These are phyloP conservation scores for Archips crataeganus DNA, from an alignment of 2,888 invertebrate genomes.

Conservation along the genomic window DNA sequence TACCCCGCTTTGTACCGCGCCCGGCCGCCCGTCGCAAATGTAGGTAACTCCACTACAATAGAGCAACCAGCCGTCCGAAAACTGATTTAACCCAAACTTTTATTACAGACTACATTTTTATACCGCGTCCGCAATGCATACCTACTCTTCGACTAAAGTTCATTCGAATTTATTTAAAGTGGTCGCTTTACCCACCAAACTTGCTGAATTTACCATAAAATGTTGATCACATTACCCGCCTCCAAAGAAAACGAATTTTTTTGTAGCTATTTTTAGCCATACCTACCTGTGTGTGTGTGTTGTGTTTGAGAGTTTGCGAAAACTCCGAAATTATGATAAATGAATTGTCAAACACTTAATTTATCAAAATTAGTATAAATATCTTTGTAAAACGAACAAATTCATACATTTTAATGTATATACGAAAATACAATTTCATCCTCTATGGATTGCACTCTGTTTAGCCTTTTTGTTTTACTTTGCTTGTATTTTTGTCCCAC, in stretches of 20 bases:
- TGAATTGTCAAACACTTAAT: too few species aligned
- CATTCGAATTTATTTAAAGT: background rate
- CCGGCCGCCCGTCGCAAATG: slow-evolving; percentile 5
- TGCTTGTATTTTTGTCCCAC: too few species aligned
- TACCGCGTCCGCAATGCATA: slow-evolving; percentile 3
- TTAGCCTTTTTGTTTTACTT: too few species aligned
- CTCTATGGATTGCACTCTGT: too few species aligned
- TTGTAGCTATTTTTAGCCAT: too few species aligned
- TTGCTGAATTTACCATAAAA: background rate
- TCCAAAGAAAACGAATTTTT: background rate
- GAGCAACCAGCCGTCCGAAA: slow-evolving; percentile 3
- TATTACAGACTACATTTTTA: slow-evolving; percentile 2
- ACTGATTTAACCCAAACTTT: slow-evolving; percentile 4
- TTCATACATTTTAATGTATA: too few species aligned
- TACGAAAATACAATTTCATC: too few species aligned
- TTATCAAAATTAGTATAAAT: too few species aligned
- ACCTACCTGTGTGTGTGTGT: too few species aligned
- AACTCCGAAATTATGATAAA: too few species aligned
- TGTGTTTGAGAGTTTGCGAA: too few species aligned
- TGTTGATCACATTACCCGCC: background rate
- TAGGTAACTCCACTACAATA: slow-evolving; percentile 15
- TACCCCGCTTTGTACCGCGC: background rate
- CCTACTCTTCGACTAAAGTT: background rate
- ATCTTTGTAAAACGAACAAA: too few species aligned
- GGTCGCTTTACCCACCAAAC: background rate